Evolutionary conservation across 2,113 vertebrate species (phyloP), one percentile per base, ranked within the genome.

Genomic region (Setophaga coronata): DNA sequence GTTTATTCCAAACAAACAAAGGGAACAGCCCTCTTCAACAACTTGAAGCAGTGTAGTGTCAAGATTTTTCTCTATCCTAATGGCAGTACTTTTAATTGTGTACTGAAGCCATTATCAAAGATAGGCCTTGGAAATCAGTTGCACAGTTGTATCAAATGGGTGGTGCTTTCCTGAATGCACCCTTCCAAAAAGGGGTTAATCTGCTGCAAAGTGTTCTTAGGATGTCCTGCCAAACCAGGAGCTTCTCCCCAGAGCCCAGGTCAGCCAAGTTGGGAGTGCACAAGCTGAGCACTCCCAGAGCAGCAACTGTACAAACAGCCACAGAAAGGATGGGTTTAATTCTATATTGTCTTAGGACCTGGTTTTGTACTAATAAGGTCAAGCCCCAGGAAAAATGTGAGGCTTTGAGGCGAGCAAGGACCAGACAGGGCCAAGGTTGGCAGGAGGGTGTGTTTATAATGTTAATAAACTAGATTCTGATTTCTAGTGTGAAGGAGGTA

Each of bases 401-500:
- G 38, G 21, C n/a, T 84, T 71, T 82, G 80, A 89, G 72, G 76
- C 11, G 66, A 82, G 48, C 18, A 71, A 78, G 56, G 67, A 36
- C 36, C 54, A 60, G 70, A 38, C 58, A 65, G 62, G 28, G n/a
- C 88, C 74, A 61, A 81, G 64, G 64, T 64, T 91, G 87, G 83
- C 77, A 87, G 42, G 64, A 87, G 69, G 67, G 17, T 51, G 23
- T 6, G 1, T 82, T 90, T 89, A n/a, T 82, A 87, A 56, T 34
- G 36, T 45, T 64, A 60, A 91, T 92, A 82, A 94, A 94, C 40
- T 65, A 43, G 15, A 40, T 48, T 79, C 73, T 82, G 80, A 74
- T 94, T 96, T 87, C 87, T 72, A 62, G 61, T 33, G 65, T 38
- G 61, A 89, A 87, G 64, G 72, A 53, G 70, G 53, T 84, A 94